A percentile compares a stretch with the other conserved stretches of the same genome.
phyloP scores from a whole-genome alignment of 2,797 vertebrate genomes.

The Garrulus glandarius region DNA sequence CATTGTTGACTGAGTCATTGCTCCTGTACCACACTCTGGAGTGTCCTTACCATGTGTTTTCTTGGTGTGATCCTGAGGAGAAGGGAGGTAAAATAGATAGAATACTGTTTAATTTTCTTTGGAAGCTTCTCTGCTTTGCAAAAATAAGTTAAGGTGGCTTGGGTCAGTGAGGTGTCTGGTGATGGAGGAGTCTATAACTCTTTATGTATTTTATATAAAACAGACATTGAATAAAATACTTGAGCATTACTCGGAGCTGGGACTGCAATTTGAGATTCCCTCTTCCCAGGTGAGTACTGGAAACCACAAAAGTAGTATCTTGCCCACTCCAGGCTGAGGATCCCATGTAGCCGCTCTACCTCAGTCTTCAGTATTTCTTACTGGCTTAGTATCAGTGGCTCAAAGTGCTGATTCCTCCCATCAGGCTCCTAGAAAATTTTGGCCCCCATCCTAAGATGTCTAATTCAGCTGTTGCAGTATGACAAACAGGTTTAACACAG shows the following conservation, averaged over 20 bases:
- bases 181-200: background rate
- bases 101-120: background rate
- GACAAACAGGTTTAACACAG: background rate
- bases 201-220: background rate
- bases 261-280: background rate
- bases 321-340: background rate
- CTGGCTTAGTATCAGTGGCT: background rate
- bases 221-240: background rate
- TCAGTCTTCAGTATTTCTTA: background rate
- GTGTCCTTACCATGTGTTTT: background rate
- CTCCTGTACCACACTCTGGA: background rate
- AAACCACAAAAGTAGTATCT: background rate
- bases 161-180: background rate
- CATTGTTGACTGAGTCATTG: background rate
- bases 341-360: background rate
- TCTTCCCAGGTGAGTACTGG: background rate
- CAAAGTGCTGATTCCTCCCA: background rate
- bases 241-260: background rate
- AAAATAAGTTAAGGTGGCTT: background rate
- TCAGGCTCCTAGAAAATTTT: background rate
- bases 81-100: background rate
- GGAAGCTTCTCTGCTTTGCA: background rate
- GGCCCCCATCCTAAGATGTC: background rate
- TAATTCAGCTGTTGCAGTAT: background rate
- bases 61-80: background rate